These are phyloP conservation scores for Vannuccia rotundouncinata DNA, from an alignment of 2,888 invertebrate genomes.

Conservation along the genomic window DNA sequence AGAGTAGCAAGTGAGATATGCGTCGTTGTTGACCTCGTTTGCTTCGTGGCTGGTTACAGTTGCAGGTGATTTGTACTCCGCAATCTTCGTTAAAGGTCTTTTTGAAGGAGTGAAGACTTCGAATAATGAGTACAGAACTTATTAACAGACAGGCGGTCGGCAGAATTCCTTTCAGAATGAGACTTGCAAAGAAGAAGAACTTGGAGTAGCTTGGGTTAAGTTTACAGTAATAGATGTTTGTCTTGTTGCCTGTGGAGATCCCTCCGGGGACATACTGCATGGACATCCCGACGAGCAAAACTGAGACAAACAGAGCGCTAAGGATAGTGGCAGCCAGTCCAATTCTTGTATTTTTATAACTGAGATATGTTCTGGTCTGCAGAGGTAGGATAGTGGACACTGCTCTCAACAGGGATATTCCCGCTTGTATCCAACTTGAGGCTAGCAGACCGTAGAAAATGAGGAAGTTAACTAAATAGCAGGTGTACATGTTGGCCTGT, in stretches of 20 bases:
- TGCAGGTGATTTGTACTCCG: neutral
- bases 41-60: neutral
- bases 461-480: conserved; percentile 18
- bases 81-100: neutral
- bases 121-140: conserved; percentile 27
- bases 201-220: neutral
- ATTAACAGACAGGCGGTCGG: conserved; percentile 28
- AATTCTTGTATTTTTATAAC: neutral
- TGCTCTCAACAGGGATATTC: conserved; percentile 33
- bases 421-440: conserved; percentile 35
- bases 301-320: neutral
- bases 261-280: conserved; percentile 23
- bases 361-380: conserved; percentile 25
- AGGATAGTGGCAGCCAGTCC: neutral
- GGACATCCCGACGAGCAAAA: conserved; percentile 28
- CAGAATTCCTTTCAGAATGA: conserved; percentile 30
- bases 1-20: conserved; percentile 30
- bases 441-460: conserved; percentile 27
- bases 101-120: conserved; percentile 31
- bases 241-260: neutral
- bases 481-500: neutral
- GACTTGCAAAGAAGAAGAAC: conserved; percentile 25
- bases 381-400: conserved; percentile 25
- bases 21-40: conserved; percentile 32
- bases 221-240: conserved; percentile 7